A percentile compares a stretch with the other conserved stretches of the same genome.
Conservation (phyloP, 2,113 vertebrate species). For the Thamnaconus septentrionalis region DNA sequence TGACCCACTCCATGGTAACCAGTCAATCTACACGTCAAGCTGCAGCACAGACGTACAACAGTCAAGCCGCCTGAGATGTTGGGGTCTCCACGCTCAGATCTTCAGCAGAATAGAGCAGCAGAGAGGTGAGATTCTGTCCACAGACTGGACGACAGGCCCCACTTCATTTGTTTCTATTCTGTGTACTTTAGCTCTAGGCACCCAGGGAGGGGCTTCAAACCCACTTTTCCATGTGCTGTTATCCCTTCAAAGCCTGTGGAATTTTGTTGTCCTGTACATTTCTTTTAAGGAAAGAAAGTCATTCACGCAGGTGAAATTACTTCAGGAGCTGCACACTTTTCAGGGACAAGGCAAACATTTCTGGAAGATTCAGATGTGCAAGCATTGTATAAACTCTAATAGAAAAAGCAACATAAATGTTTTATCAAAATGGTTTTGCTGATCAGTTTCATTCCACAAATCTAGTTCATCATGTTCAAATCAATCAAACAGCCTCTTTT, state of each 20-base stretch:
- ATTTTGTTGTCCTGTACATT: conserved; percentile 35
- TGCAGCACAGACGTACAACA: conserved; percentile 12
- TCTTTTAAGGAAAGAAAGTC: too few relatives aligned
- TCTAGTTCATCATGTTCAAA: too few relatives aligned
- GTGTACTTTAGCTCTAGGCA: conserved; percentile 33
- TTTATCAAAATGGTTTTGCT: neutral
- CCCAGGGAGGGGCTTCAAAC: conserved; percentile 30
- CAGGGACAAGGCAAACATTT: too few relatives aligned
- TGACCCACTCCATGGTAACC: conserved; percentile 66
- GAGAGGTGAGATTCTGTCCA: conserved; percentile 46
- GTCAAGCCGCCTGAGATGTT: conserved; percentile 34
- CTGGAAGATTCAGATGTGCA: too few relatives aligned
- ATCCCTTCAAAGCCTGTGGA: conserved; percentile 48
- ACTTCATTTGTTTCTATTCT: conserved; percentile 11
- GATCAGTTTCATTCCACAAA: too few relatives aligned
- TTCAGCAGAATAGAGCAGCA: conserved; percentile 16
- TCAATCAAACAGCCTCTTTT: too few relatives aligned
- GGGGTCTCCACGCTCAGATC: conserved; percentile 26
- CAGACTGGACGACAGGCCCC: conserved; percentile 32
- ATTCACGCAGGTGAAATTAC: too few relatives aligned
- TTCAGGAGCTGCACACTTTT: too few relatives aligned
- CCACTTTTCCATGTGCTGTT: conserved; percentile 17
- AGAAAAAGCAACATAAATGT: conserved; percentile 5
- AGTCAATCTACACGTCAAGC: conserved; percentile 45
- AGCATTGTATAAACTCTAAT: too few relatives aligned